Conservation (phyloP, 2,888 invertebrate genomes). For the Amaurobius ferox region DNA sequence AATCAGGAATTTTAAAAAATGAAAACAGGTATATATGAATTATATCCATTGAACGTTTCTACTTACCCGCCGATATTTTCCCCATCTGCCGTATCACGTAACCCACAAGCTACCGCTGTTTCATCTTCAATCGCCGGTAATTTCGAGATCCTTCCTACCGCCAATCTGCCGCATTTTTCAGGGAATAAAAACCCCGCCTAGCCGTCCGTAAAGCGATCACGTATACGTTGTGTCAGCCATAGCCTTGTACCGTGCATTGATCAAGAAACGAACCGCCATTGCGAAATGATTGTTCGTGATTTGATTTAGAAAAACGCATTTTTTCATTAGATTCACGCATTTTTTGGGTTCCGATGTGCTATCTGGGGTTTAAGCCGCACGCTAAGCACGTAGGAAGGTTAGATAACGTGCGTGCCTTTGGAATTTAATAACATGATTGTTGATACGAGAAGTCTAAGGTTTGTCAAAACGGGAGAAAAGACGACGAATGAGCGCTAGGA, state of each 20-base stretch:
- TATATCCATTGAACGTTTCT: too few species aligned
- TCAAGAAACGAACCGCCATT: slow-evolving; percentile 25
- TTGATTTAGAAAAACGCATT: slow-evolving; percentile 43
- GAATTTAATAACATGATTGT: not conserved
- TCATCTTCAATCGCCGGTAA: not conserved
- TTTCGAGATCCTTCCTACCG: not conserved
- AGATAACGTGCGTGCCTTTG: slow-evolving; percentile 1
- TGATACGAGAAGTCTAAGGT: not conserved
- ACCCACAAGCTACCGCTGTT: not conserved
- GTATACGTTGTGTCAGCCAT: slow-evolving; percentile 43
- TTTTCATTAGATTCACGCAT: slow-evolving; percentile 35
- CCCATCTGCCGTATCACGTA: not conserved
- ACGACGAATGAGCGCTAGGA: not conserved
- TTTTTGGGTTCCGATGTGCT: slow-evolving; percentile 26
- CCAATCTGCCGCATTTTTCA: not conserved
- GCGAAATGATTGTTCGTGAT: slow-evolving; percentile 39
- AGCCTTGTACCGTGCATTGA: slow-evolving; percentile 37
- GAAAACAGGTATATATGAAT: too few species aligned
- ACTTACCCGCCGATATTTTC: not conserved
- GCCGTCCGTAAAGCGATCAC: slow-evolving; percentile 44
- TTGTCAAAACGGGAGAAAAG: not conserved
- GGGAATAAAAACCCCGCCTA: not conserved
- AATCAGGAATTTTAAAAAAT: too few species aligned
- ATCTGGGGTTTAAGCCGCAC: slow-evolving; percentile 32
- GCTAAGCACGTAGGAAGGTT: slow-evolving; percentile 37